phyloP scores from a whole-genome alignment of 2,797 vertebrate species.

The Enteromius thamalakanensis region DNA sequence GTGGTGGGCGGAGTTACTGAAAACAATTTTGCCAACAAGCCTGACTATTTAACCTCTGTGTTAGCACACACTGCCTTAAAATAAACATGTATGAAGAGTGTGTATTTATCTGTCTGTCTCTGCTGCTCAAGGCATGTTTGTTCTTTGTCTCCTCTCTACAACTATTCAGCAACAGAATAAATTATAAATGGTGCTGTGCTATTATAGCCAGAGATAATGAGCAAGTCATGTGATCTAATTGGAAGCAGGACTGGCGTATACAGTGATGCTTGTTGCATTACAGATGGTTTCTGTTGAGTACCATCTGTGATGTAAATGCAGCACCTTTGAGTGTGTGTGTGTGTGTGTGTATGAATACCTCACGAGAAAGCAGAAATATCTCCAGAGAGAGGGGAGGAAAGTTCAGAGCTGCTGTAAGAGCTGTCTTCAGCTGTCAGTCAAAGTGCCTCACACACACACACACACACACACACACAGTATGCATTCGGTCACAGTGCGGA shows the following conservation, averaged over 20 bases:
- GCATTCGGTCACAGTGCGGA: background rate
- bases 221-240: slow-evolving; percentile 17
- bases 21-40: background rate
- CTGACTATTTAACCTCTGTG: background rate
- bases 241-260: slow-evolving; percentile 1
- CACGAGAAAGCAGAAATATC: slow-evolving; percentile 1
- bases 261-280: background rate
- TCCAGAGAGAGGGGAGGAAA: slow-evolving; percentile 61
- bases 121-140: background rate
- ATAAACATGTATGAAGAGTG: background rate
- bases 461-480: background rate
- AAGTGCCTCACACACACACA: slow-evolving; percentile 26
- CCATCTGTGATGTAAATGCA: slow-evolving; percentile 8
- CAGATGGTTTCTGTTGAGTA: slow-evolving; percentile 13
- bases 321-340: background rate
- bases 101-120: background rate
- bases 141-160: slow-evolving; percentile 1
- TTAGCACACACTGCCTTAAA: background rate
- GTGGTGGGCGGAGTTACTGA: background rate
- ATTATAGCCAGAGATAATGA: slow-evolving; percentile 3
- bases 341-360: background rate
- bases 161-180: slow-evolving; percentile 2
- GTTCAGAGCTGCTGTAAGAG: slow-evolving; percentile 64
- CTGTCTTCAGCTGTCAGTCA: slow-evolving; percentile 59
- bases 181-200: background rate